Base-by-base conservation (phyloP, 2,888 invertebrate genomes). In the Exephanes ischioxanthus region DNA sequence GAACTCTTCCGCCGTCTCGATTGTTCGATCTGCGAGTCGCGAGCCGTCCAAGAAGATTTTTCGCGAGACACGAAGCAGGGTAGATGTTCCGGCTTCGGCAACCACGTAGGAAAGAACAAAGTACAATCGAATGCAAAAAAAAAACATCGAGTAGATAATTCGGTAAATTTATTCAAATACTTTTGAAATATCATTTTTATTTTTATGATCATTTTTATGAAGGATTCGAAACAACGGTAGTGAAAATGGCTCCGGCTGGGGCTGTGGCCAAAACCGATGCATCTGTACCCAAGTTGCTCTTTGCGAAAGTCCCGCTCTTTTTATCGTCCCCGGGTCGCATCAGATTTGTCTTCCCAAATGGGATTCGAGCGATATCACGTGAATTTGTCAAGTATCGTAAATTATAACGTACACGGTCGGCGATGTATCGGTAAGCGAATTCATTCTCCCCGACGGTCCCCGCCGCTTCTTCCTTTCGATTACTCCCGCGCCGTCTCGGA, bases 271-370 rank as follows among this genome's bases (percentile, higher is more conserved):
- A 86, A 75, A 48, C 6, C 77, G 80, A 81, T 58, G 55, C 37
- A 48, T 84, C 22, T 9, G 7, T 9, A 37, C 3, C 45, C 14
- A 75, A 14, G 51, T 53, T 61, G 77, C n/a, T 68, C 87, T 87
- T 88, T 85, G 85, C 33, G 33, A 61, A 70, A 75, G 70, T 48
- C 78, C 63, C 81, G 73, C 73, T 19, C 19, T 81, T 84, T 81
- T 85, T 85, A 73, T 84, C 73, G 78, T 70, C 58, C 16, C n/a
- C 48, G 30, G 33, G n/a, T 61, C 26, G 63, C 75, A 82, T 85
- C 85, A 66, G 73, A 81, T 85, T 85, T 71, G 81, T 82, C 85
- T 81, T 55, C 53, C 22, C 4, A 30, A 9, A 30, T 22, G 63
- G 70, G 77, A 73, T 67, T 63, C 78, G 70, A 41, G 58, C 73